phyloP scores from a whole-genome alignment of 23 tunicate genomes.

The Halocynthia aurantium region DNA sequence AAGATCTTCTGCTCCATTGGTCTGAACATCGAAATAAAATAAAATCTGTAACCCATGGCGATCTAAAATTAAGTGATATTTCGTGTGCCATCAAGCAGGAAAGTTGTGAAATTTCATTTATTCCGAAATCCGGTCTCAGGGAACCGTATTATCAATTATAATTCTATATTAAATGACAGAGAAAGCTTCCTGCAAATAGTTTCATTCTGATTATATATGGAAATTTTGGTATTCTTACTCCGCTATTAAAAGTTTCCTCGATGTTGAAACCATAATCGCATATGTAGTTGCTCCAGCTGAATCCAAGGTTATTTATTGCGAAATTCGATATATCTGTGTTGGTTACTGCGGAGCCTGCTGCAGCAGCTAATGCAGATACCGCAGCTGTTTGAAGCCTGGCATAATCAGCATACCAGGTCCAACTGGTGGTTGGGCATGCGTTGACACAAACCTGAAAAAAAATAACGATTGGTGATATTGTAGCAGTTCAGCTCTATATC shows the following conservation, averaged over 20 bases:
- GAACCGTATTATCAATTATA: too few relatives aligned
- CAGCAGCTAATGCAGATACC: background rate
- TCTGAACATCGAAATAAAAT: too few relatives aligned
- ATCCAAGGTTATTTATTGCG: constrained; percentile 1
- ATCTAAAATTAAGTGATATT: too few relatives aligned
- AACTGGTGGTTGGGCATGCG: constrained; percentile 44
- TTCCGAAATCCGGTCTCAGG: too few relatives aligned
- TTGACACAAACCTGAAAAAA: constrained; percentile 87
- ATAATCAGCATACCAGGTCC: constrained; percentile 67
- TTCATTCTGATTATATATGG: too few relatives aligned
- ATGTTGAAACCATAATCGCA: constrained; percentile 78
- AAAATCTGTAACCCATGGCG: too few relatives aligned
- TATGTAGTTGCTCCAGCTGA: constrained; percentile 75
- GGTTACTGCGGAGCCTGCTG: background rate
- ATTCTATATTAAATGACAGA: too few relatives aligned
- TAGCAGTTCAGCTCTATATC: too few relatives aligned
- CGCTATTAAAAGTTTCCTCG: constrained; percentile 4
- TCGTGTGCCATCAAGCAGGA: too few relatives aligned
- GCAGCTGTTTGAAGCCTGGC: constrained; percentile 20
- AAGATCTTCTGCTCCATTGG: constrained; percentile 5
- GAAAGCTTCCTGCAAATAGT: too few relatives aligned
- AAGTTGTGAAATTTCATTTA: too few relatives aligned
- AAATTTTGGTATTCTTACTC: background rate
- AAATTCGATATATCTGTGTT: background rate
- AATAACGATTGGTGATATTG: too few relatives aligned